A percentile compares a stretch with the other conserved stretches of the same genome.
phyloP scores from a whole-genome alignment of 2,113 vertebrate genomes.

The Sturnira hondurensis region DNA sequence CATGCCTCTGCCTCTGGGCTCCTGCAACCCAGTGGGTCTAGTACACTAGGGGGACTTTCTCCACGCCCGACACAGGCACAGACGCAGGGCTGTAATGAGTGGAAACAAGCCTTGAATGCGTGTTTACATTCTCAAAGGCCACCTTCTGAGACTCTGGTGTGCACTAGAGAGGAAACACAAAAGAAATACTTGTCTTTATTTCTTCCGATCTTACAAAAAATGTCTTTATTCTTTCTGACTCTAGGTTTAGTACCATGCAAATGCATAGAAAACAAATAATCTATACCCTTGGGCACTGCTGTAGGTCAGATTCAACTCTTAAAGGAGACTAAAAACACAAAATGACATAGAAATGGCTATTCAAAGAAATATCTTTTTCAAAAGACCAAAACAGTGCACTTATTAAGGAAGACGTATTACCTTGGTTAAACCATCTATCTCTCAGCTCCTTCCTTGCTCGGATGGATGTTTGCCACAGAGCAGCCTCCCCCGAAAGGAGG shows the following conservation, averaged over 20 bases:
- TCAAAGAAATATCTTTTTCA: conserved; percentile 17
- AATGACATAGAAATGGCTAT: conserved; percentile 3
- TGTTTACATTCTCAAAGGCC: neutral
- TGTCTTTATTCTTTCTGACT: neutral
- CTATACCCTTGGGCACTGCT: neutral
- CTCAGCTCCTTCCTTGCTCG: neutral
- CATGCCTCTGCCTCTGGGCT: neutral
- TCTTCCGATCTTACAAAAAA: neutral
- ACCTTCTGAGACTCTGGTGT: neutral
- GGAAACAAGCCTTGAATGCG: neutral
- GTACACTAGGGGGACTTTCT: neutral
- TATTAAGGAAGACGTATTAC: neutral
- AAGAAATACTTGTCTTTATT: neutral
- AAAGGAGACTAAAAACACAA: conserved; percentile 1
- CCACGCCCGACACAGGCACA: neutral
- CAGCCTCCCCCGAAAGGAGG: neutral
- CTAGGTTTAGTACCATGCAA: neutral
- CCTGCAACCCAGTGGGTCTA: neutral
- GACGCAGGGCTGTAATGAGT: neutral
- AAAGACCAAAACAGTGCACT: neutral
- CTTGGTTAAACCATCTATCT: neutral
- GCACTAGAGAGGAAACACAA: neutral
- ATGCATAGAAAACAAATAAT: neutral
- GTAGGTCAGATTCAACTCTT: conserved; percentile 12
- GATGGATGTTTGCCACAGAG: neutral